phyloP scores from a whole-genome alignment of 1,140 invertebrate species.

The Bombyx mandarina region DNA sequence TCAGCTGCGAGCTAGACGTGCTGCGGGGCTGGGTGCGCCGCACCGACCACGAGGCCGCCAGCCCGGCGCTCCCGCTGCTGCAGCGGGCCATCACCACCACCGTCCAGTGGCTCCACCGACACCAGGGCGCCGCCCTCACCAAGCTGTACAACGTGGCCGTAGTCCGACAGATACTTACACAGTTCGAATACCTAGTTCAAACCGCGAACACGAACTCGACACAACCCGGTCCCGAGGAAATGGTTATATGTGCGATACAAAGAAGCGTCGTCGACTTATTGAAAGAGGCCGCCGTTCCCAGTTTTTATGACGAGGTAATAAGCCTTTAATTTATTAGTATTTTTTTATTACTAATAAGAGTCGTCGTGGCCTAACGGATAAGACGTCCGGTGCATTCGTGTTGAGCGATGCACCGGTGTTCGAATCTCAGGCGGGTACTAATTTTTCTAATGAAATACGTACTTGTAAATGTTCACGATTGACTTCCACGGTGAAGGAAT shows the following conservation, averaged over 20 bases:
- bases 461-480: too few relatives aligned
- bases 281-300: conserved; percentile 40
- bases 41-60: conserved; percentile 35
- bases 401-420: too few relatives aligned
- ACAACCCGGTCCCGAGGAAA: conserved; percentile 40
- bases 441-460: too few relatives aligned
- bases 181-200: conserved; percentile 44
- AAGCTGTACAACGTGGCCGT: conserved; percentile 34
- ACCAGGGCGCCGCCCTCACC: conserved; percentile 30
- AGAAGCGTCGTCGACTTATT: conserved; percentile 37
- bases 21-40: conserved; percentile 38
- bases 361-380: too few relatives aligned
- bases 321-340: neutral
- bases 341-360: neutral
- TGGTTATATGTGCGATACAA: conserved; percentile 41
- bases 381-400: too few relatives aligned
- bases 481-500: too few relatives aligned
- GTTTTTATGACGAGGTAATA: conserved; percentile 45
- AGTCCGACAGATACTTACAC: conserved; percentile 54
- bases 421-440: too few relatives aligned
- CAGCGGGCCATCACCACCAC: conserved; percentile 16
- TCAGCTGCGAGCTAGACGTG: conserved; percentile 31
- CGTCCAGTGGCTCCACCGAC: conserved; percentile 32
- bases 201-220: conserved; percentile 14
- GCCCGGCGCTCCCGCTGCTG: conserved; percentile 27